Base-by-base conservation (phyloP, 2,888 invertebrate genomes). In the Pachymerium ferrugineum region DNA sequence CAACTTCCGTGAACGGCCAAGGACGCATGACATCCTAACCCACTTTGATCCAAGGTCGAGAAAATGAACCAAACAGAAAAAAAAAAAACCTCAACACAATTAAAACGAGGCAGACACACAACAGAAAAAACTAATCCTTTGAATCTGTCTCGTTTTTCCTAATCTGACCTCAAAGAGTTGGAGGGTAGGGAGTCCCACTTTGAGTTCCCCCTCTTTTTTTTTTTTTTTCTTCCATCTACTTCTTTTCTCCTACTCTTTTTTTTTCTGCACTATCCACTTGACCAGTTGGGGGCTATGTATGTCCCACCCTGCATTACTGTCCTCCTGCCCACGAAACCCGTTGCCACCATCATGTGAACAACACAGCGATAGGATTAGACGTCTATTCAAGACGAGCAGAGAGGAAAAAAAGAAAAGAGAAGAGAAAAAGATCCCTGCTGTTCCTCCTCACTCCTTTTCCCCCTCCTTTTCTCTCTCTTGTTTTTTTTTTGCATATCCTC, bases 321-420 rank as follows among this genome's bases (percentile, higher is more conserved):
- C 47, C 47, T 47, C 47, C 47, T 47, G 47, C 47, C 47, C 47
- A 47, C 47, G 47, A 47, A 47, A 47, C 47, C 47, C 47, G 47
- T 47, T 47, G 47, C 47, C 47, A 16, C 47, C 47, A 47, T 47
- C 47, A 47, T 47, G 47, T 22, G 47, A 47, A 38, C n/a, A n/a
- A n/a, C 38, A n/a, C 38, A 47, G 47, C 47, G 47, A 47, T 47
- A 47, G 47, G 47, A 47, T 47, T 47, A 47, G 47, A 47, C 47
- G 47, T 47, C 47, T 47, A 47, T 47, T 47, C 47, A 47, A 47
- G 47, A 47, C 47, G 47, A 47, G 47, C 47, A 47, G 47, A 47
- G 47, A 12, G n/a, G n/a, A 38, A 38, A 38, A 47, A 47, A 8
- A 47, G 47, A 47, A 47, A 22, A 47, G 47, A 4, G 16, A 47